Base-by-base conservation (phyloP, 2,888 invertebrate genomes). In the Seladonia tumulorum region DNA sequence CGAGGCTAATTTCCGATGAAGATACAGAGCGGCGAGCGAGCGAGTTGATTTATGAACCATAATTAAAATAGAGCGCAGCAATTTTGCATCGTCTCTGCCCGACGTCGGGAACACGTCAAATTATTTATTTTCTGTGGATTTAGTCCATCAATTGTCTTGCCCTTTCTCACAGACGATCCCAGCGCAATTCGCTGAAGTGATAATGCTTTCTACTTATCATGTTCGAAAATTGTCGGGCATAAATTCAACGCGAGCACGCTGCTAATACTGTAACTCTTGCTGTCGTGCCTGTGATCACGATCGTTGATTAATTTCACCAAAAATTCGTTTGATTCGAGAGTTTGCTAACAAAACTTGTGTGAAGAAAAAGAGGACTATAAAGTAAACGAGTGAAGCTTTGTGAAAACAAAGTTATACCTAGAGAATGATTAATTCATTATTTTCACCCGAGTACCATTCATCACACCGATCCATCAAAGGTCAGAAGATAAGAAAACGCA, bases 11-110 rank as follows among this genome's bases (percentile, higher is more conserved):
- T 86, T 82, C 60, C 83, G 74, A 82, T 82, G 83, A 89, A 81
- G 87, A 89, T 79, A 57, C 72, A 39, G 77, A 25, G 53, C n/a
- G 18, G n/a, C 16, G 70, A 49, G 35, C 72, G 81, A 71, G 75
- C 74, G 77, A 72, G 83, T 82, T 90, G 88, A 91, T 91, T 90
- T 89, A 90, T 82, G 86, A 81, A 57, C 49, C 60, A 79, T 89
- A 91, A 91, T 91, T 91, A 91, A 90, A 91, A 89, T 83, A 85
- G 86, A 86, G 86, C 77, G 45, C 83, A 60, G 88, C 81, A 85
- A 89, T 91, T 87, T 88, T 60, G 83, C 85, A 83, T 81, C 83
- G 79, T 75, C 68, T 76, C 79, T 78, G 71, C 68, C 71, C 80
- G 57, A 60, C 60, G 47, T 68, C 83, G 75, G 73, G 83, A 72